Evolutionary conservation across 2,113 vertebrate genomes (phyloP).

Genomic region (Loxodonta africana): DNA sequence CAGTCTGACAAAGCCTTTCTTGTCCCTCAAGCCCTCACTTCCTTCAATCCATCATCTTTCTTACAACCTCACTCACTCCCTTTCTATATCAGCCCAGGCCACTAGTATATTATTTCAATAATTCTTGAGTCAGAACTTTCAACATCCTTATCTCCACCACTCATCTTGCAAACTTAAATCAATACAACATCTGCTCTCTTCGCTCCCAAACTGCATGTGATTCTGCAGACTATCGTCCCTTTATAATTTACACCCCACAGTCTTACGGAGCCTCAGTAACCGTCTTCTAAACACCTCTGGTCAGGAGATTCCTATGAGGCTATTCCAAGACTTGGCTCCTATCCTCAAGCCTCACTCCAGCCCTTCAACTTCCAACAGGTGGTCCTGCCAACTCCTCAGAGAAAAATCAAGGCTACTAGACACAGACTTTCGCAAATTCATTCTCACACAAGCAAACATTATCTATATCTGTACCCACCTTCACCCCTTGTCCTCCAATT

Average conservation of each 20-base stretch:
- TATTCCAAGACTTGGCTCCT: background rate
- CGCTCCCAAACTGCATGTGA: background rate
- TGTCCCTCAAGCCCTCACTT: background rate
- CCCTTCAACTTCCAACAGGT: background rate
- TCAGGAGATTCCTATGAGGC: background rate
- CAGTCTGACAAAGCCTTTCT: background rate
- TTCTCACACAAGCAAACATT: background rate
- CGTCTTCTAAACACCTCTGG: background rate
- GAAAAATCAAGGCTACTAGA: background rate
- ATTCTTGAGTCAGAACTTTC: slow-evolving; percentile 1
- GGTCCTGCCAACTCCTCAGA: background rate
- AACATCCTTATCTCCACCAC: background rate
- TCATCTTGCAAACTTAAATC: slow-evolving; percentile 3
- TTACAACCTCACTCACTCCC: background rate
- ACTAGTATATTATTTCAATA: background rate
- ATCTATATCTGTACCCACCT: no score
- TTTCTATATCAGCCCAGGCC: background rate
- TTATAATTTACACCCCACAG: background rate
- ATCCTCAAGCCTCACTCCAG: background rate
- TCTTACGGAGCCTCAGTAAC: background rate
- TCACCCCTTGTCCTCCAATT: no score
- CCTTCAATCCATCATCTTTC: background rate
- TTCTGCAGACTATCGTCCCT: background rate
- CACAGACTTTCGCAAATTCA: background rate
- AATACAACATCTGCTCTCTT: background rate